phyloP scores from a whole-genome alignment of 1,140 invertebrate species.

The Leptinotarsa undecemlineata region DNA sequence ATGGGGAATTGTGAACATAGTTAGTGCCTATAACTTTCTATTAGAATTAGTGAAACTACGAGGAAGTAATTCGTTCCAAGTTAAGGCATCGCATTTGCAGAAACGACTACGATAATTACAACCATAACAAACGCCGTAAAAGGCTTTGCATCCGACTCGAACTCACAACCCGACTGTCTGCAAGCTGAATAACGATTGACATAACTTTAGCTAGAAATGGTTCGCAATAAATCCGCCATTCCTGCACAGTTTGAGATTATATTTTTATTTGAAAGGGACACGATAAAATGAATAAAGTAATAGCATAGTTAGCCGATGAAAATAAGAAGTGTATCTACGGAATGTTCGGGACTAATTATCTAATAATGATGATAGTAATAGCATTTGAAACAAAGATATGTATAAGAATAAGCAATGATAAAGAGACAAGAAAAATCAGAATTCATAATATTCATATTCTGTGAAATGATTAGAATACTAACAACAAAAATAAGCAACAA shows the following conservation, averaged over 20 bases:
- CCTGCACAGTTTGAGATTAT: neutral
- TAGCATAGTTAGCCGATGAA: neutral
- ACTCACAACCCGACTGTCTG: neutral
- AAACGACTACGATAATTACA: constrained; percentile 18
- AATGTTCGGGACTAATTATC: too few relatives aligned
- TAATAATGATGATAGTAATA: too few relatives aligned
- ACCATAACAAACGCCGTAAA: constrained; percentile 23
- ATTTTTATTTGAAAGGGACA: neutral
- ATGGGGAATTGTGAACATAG: too few relatives aligned
- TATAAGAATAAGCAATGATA: too few relatives aligned
- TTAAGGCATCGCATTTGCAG: constrained; percentile 2
- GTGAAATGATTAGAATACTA: too few relatives aligned
- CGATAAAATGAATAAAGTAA: neutral
- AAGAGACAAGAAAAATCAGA: too few relatives aligned
- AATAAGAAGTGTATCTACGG: too few relatives aligned
- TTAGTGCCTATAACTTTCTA: too few relatives aligned
- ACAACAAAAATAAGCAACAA: too few relatives aligned
- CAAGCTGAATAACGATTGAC: constrained; percentile 19
- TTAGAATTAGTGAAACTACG: neutral
- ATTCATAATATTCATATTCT: too few relatives aligned
- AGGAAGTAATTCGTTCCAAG: neutral
- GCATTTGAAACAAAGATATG: too few relatives aligned
- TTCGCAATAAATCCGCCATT: constrained; percentile 15
- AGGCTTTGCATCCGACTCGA: constrained; percentile 11
- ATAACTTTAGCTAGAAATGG: constrained; percentile 9